Evolutionary conservation across 2,888 invertebrate species (phyloP), one percentile per base, ranked within the genome.

Genomic region (Mellilla xanthometata): DNA sequence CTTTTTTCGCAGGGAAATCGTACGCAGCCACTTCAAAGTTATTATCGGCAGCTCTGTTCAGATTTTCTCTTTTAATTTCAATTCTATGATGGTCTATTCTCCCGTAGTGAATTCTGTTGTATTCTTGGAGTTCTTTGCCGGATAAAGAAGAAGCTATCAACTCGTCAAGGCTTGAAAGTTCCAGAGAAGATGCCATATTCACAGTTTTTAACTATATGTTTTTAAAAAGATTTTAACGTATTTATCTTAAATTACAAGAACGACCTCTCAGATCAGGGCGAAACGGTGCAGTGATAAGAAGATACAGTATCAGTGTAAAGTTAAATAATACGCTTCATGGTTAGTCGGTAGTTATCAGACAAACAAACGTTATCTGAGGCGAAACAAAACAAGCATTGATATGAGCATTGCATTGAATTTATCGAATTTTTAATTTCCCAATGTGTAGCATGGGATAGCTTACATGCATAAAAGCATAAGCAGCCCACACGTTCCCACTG

Each of bases 1-100:
- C 97, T 15, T 69, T 66, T 6, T 90, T 84, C 0, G 94, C 93
- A 2, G 89, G 84, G 64, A 98, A 94, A 24, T 85, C 85, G 79
- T 93, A 97, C 1, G 94, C 94, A 63, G 93, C 91, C 2, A 98
- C 72, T 64, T 98, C 95, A 66, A 97, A 93, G 44, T 92, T 80
- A 62, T 91, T 79, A 10, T 85, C 65, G n/a, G 73, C 57, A 0
- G 94, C 36, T 2, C 19, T 11, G n/a, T 36, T 28, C 11, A 22
- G 3, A 7, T 12, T 22, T 22, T 19, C 19, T 11, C n/a, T 28
- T n/a, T 28, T 36, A 11, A 36, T 22, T 28, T 27, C 4, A n/a
- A 36, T 27, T 8, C 93, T 19, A 56, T 83, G 68, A 28, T 91
- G 85, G 51, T 93, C 82, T 62, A 91, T 85, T 63, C 93, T 91